Evolutionary conservation across 2,888 invertebrate genomes (phyloP).

Genomic region (Drosophila suboccidentalis): DNA sequence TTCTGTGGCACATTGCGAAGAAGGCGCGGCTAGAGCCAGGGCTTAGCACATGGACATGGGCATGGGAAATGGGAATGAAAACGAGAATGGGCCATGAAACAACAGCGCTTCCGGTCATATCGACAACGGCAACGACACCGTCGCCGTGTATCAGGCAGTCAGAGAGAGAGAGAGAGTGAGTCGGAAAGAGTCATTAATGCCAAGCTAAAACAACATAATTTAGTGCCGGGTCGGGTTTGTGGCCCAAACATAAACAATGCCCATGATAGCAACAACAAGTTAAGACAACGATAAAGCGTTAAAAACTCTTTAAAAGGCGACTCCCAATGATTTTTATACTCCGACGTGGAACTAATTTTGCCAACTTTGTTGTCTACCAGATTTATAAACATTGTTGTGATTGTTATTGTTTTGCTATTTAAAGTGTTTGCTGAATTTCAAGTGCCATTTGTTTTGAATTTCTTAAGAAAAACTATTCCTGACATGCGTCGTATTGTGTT

Average conservation of each 20-base stretch:
- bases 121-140: slow-evolving; percentile 33
- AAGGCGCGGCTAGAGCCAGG: not conserved
- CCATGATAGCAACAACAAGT: slow-evolving; percentile 41
- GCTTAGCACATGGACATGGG: not conserved
- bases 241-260: slow-evolving; percentile 68
- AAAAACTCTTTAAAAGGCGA: slow-evolving; percentile 46
- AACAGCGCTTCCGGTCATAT: slow-evolving; percentile 67
- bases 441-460: not conserved
- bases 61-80: not conserved
- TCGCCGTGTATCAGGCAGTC: slow-evolving; percentile 1
- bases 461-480: not conserved
- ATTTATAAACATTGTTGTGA: slow-evolving; percentile 4
- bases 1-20: slow-evolving; percentile 4
- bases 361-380: slow-evolving; percentile 36
- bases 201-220: slow-evolving; percentile 74
- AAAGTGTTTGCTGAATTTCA: slow-evolving; percentile 11
- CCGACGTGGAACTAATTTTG: slow-evolving; percentile 25
- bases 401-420: slow-evolving; percentile 1
- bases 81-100: slow-evolving; percentile 15
- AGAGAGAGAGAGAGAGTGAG: slow-evolving; percentile 3
- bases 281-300: slow-evolving; percentile 43
- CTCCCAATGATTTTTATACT: slow-evolving; percentile 18
- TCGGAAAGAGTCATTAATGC: slow-evolving; percentile 61
- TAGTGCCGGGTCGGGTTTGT: slow-evolving; percentile 53
- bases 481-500: not conserved